Base-by-base conservation (phyloP, 2,113 vertebrate species). In the Marcusenius ussheri region DNA sequence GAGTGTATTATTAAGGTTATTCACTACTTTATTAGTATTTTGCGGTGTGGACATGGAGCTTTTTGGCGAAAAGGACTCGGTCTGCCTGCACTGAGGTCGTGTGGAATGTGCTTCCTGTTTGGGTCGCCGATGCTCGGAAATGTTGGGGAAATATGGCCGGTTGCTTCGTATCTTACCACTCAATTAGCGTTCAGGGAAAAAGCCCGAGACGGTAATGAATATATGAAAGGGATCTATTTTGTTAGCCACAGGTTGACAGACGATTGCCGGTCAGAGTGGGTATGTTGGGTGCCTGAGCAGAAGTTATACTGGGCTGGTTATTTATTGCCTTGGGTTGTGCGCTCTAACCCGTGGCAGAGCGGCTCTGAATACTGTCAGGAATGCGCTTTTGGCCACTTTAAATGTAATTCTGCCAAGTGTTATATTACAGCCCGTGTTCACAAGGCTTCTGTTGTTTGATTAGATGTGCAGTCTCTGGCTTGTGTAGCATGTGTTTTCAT, bases 51-150 rank as follows among this genome's bases (percentile, higher is more conserved):
- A 35, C 62, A 35, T 89, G 45, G 45, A 90, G 83, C 88, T 90
- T 74, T 90, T 80, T 91, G 91, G 90, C 89, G 46, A 66, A 49
- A 46, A 0, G 51, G 7, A 17, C 77, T 83, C 31, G 42, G 56
- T 77, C 70, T 58, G 62, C 90, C 89, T 90, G 88, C n/a, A 74
- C 91, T 92, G 91, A 92, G 92, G 90, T 93, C 90, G 92, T 91
- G 91, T 92, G 90, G 91, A 93, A 92, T 93, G 93, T 90, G 90
- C 93, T 94, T 93, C 93, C 91, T 94, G 92, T 93, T 94, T 92
- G 92, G 90, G 89, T 93, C 49, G 5, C 4, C 85, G 87, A 49
- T 49, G 80, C 91, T 90, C 89, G 58, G 88, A 90, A 91, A 91
- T 90, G 42, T 88, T 89, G 90, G 89, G 70, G n/a, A 13, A 70